These are phyloP conservation scores for Romanomermis culicivorax DNA, from an alignment of 2,888 invertebrate species.

Conservation along the genomic window DNA sequence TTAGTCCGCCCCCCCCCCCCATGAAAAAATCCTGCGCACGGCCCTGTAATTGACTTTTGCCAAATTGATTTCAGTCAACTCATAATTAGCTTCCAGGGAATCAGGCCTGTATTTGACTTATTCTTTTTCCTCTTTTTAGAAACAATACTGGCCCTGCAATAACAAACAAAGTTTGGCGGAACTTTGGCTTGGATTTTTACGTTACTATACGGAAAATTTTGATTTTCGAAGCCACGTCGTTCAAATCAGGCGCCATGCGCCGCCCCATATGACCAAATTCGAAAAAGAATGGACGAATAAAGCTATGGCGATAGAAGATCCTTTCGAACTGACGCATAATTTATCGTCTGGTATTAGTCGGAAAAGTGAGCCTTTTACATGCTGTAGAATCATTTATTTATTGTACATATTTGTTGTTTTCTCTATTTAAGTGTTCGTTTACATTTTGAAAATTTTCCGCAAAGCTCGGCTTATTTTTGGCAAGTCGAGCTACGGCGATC, in stretches of 20 bases:
- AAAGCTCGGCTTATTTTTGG: conserved; percentile 31
- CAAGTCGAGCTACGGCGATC: conserved; percentile 16
- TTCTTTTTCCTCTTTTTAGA: too few relatives aligned
- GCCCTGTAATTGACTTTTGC: too few relatives aligned
- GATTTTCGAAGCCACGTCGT: conserved; percentile 12
- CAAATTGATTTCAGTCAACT: too few relatives aligned
- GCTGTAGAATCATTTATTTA: too few relatives aligned
- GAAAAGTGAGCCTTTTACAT: conserved; percentile 33
- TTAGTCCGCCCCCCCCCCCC: too few relatives aligned
- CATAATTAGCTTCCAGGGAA: too few relatives aligned
- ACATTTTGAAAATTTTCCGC: conserved; percentile 32
- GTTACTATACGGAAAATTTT: conserved; percentile 36
- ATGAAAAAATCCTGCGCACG: too few relatives aligned
- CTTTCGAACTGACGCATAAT: conserved; percentile 40
- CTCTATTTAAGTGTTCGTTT: conserved; percentile 33
- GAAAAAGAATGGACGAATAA: conserved; percentile 39
- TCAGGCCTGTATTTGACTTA: too few relatives aligned
- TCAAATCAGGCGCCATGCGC: conserved; percentile 15
- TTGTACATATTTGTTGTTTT: background rate
- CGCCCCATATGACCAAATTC: conserved; percentile 30
- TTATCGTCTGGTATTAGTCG: conserved; percentile 37
- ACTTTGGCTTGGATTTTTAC: conserved; percentile 37
- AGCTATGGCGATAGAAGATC: conserved; percentile 41
- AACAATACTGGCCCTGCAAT: background rate
- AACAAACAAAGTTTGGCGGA: conserved; percentile 32